These are phyloP conservation scores for Drosophila macrothrix DNA, from an alignment of 2,888 invertebrate genomes.

Conservation along the genomic window DNA sequence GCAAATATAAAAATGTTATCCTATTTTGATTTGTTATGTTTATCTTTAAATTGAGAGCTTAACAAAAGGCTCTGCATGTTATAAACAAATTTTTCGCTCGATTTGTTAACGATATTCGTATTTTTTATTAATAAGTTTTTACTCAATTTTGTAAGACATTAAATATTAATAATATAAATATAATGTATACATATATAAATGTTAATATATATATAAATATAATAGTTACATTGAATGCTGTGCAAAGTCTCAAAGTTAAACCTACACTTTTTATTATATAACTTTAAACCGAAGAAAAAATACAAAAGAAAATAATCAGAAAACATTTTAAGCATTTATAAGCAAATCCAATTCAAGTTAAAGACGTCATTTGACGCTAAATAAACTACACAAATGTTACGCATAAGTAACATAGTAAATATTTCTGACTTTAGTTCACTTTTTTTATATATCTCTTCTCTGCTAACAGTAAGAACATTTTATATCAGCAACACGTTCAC, in stretches of 20 bases:
- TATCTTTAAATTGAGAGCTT: constrained; percentile 8
- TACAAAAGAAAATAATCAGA: constrained; percentile 25
- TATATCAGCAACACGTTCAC: not conserved
- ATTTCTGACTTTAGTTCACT: constrained; percentile 5
- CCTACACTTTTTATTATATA: constrained; percentile 66
- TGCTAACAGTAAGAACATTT: constrained; percentile 4
- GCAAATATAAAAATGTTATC: not conserved
- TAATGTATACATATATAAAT: constrained; percentile 40
- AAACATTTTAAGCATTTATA: constrained; percentile 40
- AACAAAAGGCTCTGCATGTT: constrained; percentile 15
- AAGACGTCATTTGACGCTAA: constrained; percentile 18
- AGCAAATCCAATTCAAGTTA: constrained; percentile 17
- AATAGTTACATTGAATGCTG: constrained; percentile 63
- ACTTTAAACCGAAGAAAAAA: constrained; percentile 41
- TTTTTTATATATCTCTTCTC: not conserved
- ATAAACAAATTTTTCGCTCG: constrained; percentile 33
- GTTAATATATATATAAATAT: constrained; percentile 55
- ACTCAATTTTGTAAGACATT: constrained; percentile 57
- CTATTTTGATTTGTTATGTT: constrained; percentile 5
- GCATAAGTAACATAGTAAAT: constrained; percentile 9
- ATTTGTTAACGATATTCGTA: constrained; percentile 56
- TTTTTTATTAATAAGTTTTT: constrained; percentile 60
- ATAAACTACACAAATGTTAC: constrained; percentile 14
- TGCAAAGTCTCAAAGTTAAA: constrained; percentile 80
- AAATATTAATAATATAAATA: constrained; percentile 31